Evolutionary conservation across 2,888 invertebrate genomes (phyloP).

Genomic region (Heliconius charithonia): DNA sequence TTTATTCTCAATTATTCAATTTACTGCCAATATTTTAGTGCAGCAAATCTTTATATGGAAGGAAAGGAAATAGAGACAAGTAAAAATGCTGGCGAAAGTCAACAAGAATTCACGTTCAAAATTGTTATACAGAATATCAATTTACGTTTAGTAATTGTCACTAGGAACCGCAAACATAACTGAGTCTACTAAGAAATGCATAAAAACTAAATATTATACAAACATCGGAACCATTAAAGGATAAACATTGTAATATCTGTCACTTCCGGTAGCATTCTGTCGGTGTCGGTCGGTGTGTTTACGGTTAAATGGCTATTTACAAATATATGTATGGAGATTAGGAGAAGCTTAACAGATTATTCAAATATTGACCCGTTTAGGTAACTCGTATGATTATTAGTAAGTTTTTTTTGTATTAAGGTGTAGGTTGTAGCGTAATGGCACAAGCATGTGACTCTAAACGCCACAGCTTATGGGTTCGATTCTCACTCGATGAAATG

Average conservation of each 20-base stretch:
- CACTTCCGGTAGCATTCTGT: slow-evolving; percentile 13
- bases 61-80: too few species aligned
- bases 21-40: too few species aligned
- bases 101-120: not conserved
- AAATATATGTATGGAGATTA: slow-evolving; percentile 43
- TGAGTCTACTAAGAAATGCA: not conserved
- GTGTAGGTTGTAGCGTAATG: not conserved
- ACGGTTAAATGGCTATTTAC: slow-evolving; percentile 4
- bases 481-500: too few species aligned
- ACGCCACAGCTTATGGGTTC: too few species aligned
- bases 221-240: slow-evolving; percentile 23
- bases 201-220: not conserved
- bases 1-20: too few species aligned
- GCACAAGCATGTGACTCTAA: too few species aligned
- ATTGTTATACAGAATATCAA: not conserved
- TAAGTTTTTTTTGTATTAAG: not conserved
- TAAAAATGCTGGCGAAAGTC: too few species aligned
- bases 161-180: not conserved
- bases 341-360: slow-evolving; percentile 12
- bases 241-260: not conserved
- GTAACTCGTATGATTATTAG: not conserved
- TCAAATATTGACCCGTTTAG: not conserved
- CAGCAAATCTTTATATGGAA: too few species aligned
- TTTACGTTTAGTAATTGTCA: not conserved
- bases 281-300: slow-evolving; percentile 3